Conservation (phyloP, 2,113 vertebrate genomes). For the Alethe diademata region DNA sequence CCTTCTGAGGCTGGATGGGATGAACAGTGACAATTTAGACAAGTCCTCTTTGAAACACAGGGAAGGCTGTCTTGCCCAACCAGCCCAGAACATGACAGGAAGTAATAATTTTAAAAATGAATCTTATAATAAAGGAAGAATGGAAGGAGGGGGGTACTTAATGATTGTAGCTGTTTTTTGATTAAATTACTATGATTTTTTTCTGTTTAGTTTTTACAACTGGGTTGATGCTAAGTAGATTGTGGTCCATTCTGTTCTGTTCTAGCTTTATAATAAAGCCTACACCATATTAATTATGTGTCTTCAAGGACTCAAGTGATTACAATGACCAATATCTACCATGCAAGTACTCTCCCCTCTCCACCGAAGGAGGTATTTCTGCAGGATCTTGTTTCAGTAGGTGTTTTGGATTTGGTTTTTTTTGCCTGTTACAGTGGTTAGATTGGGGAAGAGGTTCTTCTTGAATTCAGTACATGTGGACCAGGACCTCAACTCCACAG, state of each 20-base stretch:
- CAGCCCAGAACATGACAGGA: neutral
- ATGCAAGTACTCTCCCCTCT: neutral
- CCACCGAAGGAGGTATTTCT: neutral
- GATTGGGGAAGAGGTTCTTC: neutral
- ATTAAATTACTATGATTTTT: neutral
- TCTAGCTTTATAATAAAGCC: neutral
- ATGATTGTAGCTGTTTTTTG: neutral
- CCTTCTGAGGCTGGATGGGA: neutral
- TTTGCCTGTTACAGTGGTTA: neutral
- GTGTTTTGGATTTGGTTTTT: neutral
- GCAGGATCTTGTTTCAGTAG: neutral
- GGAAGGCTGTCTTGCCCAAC: neutral
- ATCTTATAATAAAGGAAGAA: neutral
- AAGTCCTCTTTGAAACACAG: neutral
- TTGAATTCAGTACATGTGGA: neutral
- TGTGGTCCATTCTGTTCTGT: neutral
- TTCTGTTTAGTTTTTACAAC: neutral
- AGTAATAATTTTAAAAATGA: neutral
- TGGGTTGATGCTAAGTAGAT: neutral
- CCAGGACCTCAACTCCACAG: neutral
- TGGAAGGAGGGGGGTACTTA: neutral
- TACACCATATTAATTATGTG: neutral
- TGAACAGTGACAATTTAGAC: conserved; percentile 7
- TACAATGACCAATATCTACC: neutral
- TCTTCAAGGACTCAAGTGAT: neutral